Percentiles rank a stretch among this genome's conserved stretches.
Evolutionary conservation across 2,888 invertebrate genomes (phyloP).

Genomic region (Cyclophora albipunctata): DNA sequence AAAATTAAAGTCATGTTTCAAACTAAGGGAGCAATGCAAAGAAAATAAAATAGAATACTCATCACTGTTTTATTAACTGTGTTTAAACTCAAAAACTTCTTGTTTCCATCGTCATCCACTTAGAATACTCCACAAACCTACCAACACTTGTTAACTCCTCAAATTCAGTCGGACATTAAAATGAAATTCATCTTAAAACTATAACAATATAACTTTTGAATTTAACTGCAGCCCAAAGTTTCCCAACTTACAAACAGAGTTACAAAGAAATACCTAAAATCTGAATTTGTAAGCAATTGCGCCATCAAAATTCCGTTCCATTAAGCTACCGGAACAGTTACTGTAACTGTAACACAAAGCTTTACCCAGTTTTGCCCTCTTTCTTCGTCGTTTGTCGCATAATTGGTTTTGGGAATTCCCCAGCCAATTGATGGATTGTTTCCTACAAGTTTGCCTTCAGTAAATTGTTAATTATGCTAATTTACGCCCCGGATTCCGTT

Average conservation of each 20-base stretch:
- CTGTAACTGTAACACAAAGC: conserved; percentile 7
- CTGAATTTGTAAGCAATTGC: conserved; percentile 9
- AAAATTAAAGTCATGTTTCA: too few species aligned
- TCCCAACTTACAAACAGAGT: not conserved
- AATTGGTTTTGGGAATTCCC: conserved; percentile 49
- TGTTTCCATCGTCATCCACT: too few species aligned
- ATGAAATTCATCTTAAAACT: too few species aligned
- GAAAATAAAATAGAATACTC: too few species aligned
- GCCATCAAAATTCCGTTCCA: conserved; percentile 15
- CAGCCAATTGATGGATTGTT: conserved; percentile 57
- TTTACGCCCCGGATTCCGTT: conserved; percentile 35
- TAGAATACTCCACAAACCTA: too few species aligned
- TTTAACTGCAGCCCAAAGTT: too few species aligned
- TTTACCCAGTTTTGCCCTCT: conserved; percentile 10
- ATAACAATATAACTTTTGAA: too few species aligned
- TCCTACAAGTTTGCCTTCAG: conserved; percentile 45
- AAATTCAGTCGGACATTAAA: too few species aligned
- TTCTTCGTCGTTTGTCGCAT: conserved; percentile 32
- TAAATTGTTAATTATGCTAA: conserved; percentile 65
- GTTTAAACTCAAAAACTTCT: too few species aligned
- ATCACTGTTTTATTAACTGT: too few species aligned
- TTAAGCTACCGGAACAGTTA: conserved; percentile 10
- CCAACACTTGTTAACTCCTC: too few species aligned
- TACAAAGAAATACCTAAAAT: conserved; percentile 5
- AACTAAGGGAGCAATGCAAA: too few species aligned